Conservation (phyloP, 2,797 vertebrate genomes). For the Sebastiscus tertius region DNA sequence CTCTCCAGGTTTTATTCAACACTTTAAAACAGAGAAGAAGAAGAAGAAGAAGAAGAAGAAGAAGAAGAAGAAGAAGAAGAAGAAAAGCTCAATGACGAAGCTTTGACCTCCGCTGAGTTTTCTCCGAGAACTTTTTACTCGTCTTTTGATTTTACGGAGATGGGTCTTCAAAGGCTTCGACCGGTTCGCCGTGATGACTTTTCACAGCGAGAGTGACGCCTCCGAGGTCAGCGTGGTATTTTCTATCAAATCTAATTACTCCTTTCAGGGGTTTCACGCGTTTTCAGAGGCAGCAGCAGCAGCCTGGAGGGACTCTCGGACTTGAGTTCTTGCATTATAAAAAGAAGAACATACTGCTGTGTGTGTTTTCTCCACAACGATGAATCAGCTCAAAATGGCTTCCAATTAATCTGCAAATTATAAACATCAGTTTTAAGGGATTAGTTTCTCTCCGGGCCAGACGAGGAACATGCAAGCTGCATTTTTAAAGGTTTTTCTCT, state of each 20-base stretch:
- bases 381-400: conserved; percentile 10
- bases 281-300: neutral
- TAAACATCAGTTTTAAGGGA: conserved; percentile 18
- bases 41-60: neutral
- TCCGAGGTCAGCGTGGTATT: conserved; percentile 32
- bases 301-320: neutral
- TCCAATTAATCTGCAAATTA: conserved; percentile 1
- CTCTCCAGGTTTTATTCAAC: too few species aligned
- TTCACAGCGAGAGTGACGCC: conserved; percentile 15
- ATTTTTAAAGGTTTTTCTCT: conserved; percentile 1
- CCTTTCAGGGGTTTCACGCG: neutral
- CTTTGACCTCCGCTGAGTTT: conserved; percentile 3
- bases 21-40: neutral
- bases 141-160: conserved; percentile 27
- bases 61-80: too few species aligned
- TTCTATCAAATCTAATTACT: conserved; percentile 39
- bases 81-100: neutral
- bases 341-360: neutral
- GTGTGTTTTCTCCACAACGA: neutral
- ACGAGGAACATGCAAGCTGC: neutral
- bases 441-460: neutral
- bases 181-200: neutral
- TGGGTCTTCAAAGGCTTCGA: conserved; percentile 28
- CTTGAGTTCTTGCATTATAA: neutral
- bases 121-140: conserved; percentile 9